Conservation (phyloP, 2,113 vertebrate genomes). For the Channa maculata region DNA sequence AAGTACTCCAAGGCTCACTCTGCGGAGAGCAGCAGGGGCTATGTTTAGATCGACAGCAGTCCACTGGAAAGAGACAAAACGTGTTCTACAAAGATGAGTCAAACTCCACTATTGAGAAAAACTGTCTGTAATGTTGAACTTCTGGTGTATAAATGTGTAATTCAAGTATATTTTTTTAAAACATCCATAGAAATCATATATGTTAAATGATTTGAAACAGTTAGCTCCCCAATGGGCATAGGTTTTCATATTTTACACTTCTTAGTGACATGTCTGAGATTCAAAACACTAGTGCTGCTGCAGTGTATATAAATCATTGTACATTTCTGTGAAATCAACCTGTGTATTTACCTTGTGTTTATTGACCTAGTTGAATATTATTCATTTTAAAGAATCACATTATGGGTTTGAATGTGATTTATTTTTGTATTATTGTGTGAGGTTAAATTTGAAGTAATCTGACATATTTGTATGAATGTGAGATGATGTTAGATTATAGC, state of each 20-base stretch:
- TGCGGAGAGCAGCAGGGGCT: slow-evolving; percentile 43
- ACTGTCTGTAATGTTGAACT: not conserved
- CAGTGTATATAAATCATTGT: too few species aligned
- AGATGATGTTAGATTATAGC: not conserved
- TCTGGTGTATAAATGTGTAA: not conserved
- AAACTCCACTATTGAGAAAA: not conserved
- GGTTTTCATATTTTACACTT: too few species aligned
- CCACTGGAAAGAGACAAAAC: not conserved
- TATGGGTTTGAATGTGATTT: too few species aligned
- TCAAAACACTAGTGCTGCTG: not conserved
- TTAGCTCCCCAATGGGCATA: too few species aligned
- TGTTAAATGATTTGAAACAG: too few species aligned
- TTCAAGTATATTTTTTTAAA: not conserved
- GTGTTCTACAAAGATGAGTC: not conserved
- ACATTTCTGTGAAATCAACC: not conserved
- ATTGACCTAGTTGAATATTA: too few species aligned
- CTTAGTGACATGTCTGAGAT: not conserved
- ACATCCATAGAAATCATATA: too few species aligned
- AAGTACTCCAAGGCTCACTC: slow-evolving; percentile 75
- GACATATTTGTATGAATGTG: not conserved
- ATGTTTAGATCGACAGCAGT: slow-evolving; percentile 59
- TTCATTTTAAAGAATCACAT: too few species aligned
- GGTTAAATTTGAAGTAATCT: too few species aligned
- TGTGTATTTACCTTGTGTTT: not conserved
- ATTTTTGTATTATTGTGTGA: too few species aligned